A percentile compares a stretch with the other conserved stretches of the same genome.
phyloP scores from a whole-genome alignment of 2,888 invertebrate species.

The Onthophagus sagittarius region DNA sequence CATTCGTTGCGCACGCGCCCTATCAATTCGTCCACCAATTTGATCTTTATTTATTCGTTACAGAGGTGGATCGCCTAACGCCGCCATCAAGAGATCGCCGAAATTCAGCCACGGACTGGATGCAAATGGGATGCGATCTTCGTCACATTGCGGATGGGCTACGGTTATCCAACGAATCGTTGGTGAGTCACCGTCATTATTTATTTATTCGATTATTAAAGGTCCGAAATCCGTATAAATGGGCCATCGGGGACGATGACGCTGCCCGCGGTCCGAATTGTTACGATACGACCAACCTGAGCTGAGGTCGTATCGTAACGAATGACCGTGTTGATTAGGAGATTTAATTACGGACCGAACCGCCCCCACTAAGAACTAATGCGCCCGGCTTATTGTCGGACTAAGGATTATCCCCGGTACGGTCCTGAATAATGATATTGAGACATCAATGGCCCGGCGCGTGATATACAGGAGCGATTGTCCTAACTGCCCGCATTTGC shows the following conservation, averaged over 20 bases:
- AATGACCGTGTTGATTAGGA: slow-evolving; percentile 49
- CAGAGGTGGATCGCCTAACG: neutral
- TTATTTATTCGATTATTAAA: slow-evolving; percentile 35
- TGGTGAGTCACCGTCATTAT: slow-evolving; percentile 30
- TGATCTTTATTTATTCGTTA: neutral
- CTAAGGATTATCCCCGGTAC: slow-evolving; percentile 19
- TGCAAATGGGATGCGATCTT: slow-evolving; percentile 19
- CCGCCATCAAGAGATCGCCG: neutral
- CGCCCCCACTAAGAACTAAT: slow-evolving; percentile 27
- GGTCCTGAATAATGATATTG: slow-evolving; percentile 14
- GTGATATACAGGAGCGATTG: neutral
- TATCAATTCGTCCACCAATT: neutral
- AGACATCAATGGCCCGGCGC: slow-evolving; percentile 8
- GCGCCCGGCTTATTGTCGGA: slow-evolving; percentile 25
- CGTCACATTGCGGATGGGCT: slow-evolving; percentile 29
- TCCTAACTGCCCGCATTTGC: slow-evolving; percentile 5
- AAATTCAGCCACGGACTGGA: slow-evolving; percentile 17
- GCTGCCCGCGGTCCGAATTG: slow-evolving; percentile 33
- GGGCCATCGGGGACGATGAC: slow-evolving; percentile 43
- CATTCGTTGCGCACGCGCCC: neutral
- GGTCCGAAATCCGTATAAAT: slow-evolving; percentile 50
- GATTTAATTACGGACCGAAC: slow-evolving; percentile 44
- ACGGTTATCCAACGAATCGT: slow-evolving; percentile 25
- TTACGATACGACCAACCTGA: slow-evolving; percentile 29
- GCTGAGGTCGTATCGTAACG: slow-evolving; percentile 39